Evolutionary conservation across 1,140 invertebrate species (phyloP).

Genomic region (Anastrepha obliqua): DNA sequence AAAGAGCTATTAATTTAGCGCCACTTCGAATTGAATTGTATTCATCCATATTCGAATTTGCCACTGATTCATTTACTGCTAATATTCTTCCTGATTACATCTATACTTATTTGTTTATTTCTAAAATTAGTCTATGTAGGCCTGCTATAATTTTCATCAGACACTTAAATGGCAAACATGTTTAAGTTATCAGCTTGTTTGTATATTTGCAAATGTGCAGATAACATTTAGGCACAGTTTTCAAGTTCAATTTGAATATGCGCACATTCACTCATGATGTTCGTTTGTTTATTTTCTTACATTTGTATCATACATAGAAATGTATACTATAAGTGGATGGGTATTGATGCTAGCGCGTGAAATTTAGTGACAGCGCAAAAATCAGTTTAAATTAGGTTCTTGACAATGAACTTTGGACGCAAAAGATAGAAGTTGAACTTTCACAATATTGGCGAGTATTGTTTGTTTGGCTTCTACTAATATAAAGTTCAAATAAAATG

Average conservation of each 20-base stretch:
- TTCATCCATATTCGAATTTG: no score
- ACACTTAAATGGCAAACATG: no score
- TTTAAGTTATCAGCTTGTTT: no score
- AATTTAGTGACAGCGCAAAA: background rate
- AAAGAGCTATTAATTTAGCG: no score
- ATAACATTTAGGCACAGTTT: slow-evolving; percentile 14
- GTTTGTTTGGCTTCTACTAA: slow-evolving; percentile 77
- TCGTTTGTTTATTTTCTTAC: background rate
- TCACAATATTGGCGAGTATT: background rate
- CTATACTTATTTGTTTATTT: no score
- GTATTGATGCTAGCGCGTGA: background rate
- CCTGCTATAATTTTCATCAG: no score
- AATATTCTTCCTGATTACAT: no score
- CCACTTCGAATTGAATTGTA: no score
- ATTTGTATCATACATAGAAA: no score
- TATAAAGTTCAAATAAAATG: no score
- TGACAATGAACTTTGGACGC: slow-evolving; percentile 4
- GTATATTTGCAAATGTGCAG: background rate
- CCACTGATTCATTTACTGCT: no score
- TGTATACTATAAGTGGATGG: background rate
- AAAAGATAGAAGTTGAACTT: background rate
- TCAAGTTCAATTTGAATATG: slow-evolving; percentile 24
- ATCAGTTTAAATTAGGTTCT: slow-evolving; percentile 8
- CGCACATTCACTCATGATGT: background rate
- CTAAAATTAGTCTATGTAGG: no score